Evolutionary conservation across 2,797 vertebrate species (phyloP).

Genomic region (Lindbergichthys nudifrons): DNA sequence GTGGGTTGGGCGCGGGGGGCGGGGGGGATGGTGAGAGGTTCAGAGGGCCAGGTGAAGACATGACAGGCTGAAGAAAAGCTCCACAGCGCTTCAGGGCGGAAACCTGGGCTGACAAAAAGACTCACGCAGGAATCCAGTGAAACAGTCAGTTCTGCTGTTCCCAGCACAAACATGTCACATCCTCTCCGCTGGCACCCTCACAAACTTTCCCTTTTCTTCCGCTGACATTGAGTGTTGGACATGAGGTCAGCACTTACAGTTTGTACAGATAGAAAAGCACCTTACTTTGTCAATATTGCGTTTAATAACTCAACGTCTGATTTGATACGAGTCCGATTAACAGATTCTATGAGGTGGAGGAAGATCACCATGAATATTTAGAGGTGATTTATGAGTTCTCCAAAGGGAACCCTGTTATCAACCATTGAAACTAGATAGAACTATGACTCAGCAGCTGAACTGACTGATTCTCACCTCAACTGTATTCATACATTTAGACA

Average conservation of each 20-base stretch:
- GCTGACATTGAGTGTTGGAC: slow-evolving; percentile 8
- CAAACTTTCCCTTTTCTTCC: slow-evolving; percentile 49
- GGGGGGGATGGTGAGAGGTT: slow-evolving; percentile 9
- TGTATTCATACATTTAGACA: too few species aligned
- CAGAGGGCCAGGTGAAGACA: slow-evolving; percentile 70
- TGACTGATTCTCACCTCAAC: too few species aligned
- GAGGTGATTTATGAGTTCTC: too few species aligned
- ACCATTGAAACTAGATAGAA: too few species aligned
- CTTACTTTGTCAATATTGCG: neutral
- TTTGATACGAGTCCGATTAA: neutral
- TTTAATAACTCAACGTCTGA: neutral
- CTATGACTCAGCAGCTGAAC: too few species aligned
- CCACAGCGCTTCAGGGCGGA: slow-evolving; percentile 70
- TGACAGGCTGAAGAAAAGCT: slow-evolving; percentile 70
- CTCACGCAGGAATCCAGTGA: slow-evolving; percentile 75
- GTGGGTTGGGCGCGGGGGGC: slow-evolving; percentile 2
- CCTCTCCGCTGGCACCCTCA: slow-evolving; percentile 42
- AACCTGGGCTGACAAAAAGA: slow-evolving; percentile 84
- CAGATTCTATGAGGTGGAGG: neutral
- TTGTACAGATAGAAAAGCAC: slow-evolving; percentile 10
- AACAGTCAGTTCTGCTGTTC: slow-evolving; percentile 71
- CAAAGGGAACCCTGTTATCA: too few species aligned
- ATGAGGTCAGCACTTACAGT: slow-evolving; percentile 35
- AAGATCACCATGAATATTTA: too few species aligned
- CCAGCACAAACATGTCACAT: slow-evolving; percentile 57